Base-by-base conservation (phyloP, 2,113 vertebrate species). In the Plecturocebus donacophilus region DNA sequence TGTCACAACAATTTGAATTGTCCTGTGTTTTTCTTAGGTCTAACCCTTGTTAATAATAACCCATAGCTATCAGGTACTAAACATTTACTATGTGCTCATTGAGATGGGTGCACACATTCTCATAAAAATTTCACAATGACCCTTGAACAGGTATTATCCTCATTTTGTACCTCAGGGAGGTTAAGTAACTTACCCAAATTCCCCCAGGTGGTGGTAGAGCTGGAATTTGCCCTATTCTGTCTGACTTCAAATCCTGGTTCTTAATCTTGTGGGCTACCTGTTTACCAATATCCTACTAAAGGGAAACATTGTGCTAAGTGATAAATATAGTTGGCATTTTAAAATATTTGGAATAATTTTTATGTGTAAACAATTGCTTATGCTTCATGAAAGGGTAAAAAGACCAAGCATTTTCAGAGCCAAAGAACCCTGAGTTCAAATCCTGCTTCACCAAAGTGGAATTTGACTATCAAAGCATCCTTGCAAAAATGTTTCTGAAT, bases 361-460 rank as follows among this genome's bases (percentile, higher is more conserved):
- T 12, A 76, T 40, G 8, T 38, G 52, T 66, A 52, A 73, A 79
- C 58, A 61, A 30, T 27, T 85, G 32, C 42, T 81, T 79, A 35
- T n/a, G 49, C 21, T 70, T 32, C 30, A 42, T 40, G 32, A 35
- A 45, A 64, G 27, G 54, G 54, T 90, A 16, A 61, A 95, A 89
- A 76, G 30, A 90, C 19, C 49, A 52, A 66, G 58, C 54, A 45
- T 27, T 84, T 71, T 45, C 56, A 38, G 27, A 92, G 71, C 6
- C 79, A 42, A 61, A 83, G 1, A 73, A 75, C 66, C 56, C n/a
- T 19, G 14, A 91, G 79, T 95, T 97, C 91, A 95, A 84, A 76
- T 90, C 64, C 80, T 49, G 40, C 21, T 88, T 88, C 64, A 42
- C 11, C 13, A 20, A 1, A 52, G 52, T 4, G 5, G 52, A 52